Evolutionary conservation across 2,113 vertebrate species (phyloP), one percentile per base, ranked within the genome.

Genomic region (Rissa tridactyla): DNA sequence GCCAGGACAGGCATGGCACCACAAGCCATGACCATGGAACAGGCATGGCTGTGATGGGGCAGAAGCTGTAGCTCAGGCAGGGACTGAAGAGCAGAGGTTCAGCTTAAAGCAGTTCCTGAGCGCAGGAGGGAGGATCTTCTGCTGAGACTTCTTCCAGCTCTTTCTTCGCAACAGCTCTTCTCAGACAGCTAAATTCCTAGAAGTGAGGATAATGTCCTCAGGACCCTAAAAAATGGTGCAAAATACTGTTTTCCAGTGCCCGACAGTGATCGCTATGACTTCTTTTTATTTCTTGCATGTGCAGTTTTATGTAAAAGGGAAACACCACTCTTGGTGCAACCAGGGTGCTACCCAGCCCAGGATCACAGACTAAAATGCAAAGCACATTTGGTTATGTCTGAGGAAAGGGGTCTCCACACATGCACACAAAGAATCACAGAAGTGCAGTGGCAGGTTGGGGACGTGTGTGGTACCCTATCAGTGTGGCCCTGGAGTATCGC

Each of bases 251-350:
- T 66, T 78, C 58, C 14, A 60, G 29, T 10, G 46, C 29, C 49
- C 57, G 49, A 25, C 40, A 62, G 47, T 0, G 3, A 51, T 44
- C 0, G 0, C 11, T 77, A 9, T 40, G 34, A 60, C 13, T 40
- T 7, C 13, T 70, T 87, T 70, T 23, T 11, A 30, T 46, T 58
- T 85, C 19, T 64, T 70, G 58, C 14, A 11, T 72, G 58, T 77
- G 44, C 23, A 65, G 14, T 22, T 10, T 16, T 29, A n/a, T 5
- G 9, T 46, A 26, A 30, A 46, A 51, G 38, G 13, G 29, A 58
- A 77, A 38, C 51, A 46, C 5, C 13, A 22, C 23, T 46, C 6
- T 21, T n/a, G 8, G 34, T 36, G 21, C 15, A 34, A 44, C 22
- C 19, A 34, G 6, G 15, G 25, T 65, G 42, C 10, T 22, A 44